phyloP scores from a whole-genome alignment of 2,797 vertebrate genomes.

The Falco columbarius region DNA sequence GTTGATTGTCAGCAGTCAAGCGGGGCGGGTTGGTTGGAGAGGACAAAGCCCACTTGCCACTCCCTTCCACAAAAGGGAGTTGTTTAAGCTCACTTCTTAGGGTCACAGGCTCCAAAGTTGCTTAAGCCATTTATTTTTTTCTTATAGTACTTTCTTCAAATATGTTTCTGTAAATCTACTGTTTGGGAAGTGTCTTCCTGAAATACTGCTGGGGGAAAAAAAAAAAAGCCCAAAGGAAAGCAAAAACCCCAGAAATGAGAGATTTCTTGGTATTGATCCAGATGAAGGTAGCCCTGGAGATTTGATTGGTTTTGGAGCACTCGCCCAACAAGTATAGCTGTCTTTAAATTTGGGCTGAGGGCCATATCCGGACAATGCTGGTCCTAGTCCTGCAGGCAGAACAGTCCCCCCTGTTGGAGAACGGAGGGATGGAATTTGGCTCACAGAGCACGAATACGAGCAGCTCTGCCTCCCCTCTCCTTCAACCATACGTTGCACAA shows the following conservation, averaged over 20 bases:
- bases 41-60: rapidly evolving
- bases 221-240: background rate
- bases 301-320: background rate
- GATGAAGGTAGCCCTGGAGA: background rate
- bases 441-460: background rate
- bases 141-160: background rate
- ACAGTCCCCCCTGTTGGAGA: background rate
- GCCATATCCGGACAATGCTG: background rate
- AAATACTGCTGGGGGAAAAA: background rate
- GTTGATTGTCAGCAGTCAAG: background rate
- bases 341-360: background rate
- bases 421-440: background rate
- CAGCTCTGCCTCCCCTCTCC: background rate
- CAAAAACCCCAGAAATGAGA: background rate
- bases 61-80: background rate
- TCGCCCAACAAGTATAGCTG: background rate
- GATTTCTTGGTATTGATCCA: background rate
- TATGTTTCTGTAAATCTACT: background rate
- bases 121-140: background rate
- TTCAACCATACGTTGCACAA: background rate
- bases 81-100: background rate
- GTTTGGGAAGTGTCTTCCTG: background rate
- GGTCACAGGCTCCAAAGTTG: background rate
- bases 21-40: background rate
- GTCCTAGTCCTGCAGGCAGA: background rate